A percentile compares a stretch with the other conserved stretches of the same genome.
Evolutionary conservation across 2,113 vertebrate species (phyloP).

Genomic region (Eublepharis macularius): DNA sequence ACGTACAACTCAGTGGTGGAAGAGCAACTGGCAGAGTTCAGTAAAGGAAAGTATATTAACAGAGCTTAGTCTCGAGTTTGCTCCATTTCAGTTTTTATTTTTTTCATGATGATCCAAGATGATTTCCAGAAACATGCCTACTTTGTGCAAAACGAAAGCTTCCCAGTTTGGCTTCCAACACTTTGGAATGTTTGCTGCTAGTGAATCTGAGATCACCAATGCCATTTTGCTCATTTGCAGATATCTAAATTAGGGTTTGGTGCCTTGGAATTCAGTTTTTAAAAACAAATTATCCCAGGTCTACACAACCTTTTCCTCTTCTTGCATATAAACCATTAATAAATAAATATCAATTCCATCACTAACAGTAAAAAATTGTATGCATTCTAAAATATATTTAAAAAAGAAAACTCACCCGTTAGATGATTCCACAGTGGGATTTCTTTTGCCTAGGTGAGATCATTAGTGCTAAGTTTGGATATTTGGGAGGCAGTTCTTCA

Average conservation of each 20-base stretch:
- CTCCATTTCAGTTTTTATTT: constrained; percentile 16
- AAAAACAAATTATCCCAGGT: constrained; percentile 45
- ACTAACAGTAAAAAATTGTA: constrained; percentile 26
- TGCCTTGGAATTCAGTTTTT: constrained; percentile 22
- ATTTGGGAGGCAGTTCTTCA: constrained; percentile 31
- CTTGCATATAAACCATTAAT: constrained; percentile 38
- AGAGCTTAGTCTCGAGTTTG: constrained; percentile 4
- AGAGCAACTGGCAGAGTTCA: not conserved
- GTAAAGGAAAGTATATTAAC: not conserved
- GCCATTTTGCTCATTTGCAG: constrained; percentile 42
- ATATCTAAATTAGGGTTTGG: constrained; percentile 27
- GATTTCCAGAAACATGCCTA: constrained; percentile 20
- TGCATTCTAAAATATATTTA: constrained; percentile 28
- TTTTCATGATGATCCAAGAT: not conserved
- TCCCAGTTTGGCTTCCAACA: constrained; percentile 19
- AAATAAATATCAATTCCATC: constrained; percentile 48
- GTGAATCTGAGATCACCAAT: constrained; percentile 28
- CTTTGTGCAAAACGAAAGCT: not conserved
- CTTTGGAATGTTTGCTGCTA: constrained; percentile 22
- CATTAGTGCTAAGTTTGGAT: not conserved
- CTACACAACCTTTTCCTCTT: constrained; percentile 19
- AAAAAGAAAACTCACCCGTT: constrained; percentile 1
- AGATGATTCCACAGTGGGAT: not conserved
- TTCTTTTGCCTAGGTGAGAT: not conserved
- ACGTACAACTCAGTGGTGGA: not conserved